Base-by-base conservation (phyloP, 2,113 vertebrate species). In the Epinephelus fuscoguttatus region DNA sequence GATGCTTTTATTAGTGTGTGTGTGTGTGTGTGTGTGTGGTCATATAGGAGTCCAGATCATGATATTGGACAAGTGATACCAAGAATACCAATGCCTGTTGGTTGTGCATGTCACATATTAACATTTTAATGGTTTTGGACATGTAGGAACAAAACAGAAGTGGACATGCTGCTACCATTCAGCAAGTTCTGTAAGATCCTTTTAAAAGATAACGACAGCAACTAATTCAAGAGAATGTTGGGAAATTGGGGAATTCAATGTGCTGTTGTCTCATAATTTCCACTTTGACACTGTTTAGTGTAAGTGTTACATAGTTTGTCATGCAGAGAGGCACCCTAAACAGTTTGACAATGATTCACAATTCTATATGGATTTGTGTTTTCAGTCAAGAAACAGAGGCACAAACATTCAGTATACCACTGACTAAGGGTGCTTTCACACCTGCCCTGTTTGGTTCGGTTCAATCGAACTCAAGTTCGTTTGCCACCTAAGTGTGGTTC, bases 1-100 rank as follows among this genome's bases (percentile, higher is more conserved):
- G 55, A 74, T 49, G 73, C 69, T 78, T 83, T 85, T 71, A 75
- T 70, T 50, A 27, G 33, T 37, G 33, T 37, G 33, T 37, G 33
- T 37, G 33, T 37, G 33, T 37, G 6, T 63, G 21, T 60, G 7
- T 69, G 56, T 75, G 55, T 17, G 45, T 69, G 21, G 42, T 59
- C 30, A 62, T 37, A 27, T 30, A 15, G 18, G 12, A 63, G 10
- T 37, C 19, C 7, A 61, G 7, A 10, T 73, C 23, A 50, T 14
- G 0, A 53, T 69, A 49, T 69, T 53, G 53, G 21, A 45, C 47
- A 69, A 30, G 30, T 30, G 30, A 30, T 30, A 30, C 4, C 30
- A 30, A 52, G 47, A 53, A 33, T 14, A 15, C 9, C 47, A 30
- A 19, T 52, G 45, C 11, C 67, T 27, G 27, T n/a, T 53, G 49